phyloP scores from a whole-genome alignment of 2,888 invertebrate species.

The Drosophila planitibia region DNA sequence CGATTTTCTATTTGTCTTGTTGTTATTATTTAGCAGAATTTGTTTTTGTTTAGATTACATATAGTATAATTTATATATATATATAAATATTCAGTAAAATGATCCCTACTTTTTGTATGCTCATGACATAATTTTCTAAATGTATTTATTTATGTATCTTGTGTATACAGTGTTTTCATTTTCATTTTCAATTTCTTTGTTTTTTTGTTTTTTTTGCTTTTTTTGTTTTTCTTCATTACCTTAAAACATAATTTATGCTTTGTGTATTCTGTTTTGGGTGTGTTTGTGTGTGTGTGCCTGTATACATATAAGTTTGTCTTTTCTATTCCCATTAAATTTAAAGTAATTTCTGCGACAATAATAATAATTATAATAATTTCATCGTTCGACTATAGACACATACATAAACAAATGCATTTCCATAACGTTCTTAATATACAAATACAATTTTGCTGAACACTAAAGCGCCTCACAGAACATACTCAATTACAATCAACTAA shows the following conservation, averaged over 20 bases:
- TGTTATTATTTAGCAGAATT: slow-evolving; percentile 63
- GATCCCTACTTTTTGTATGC: slow-evolving; percentile 83
- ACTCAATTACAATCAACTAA: slow-evolving; percentile 52
- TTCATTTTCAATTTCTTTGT: slow-evolving; percentile 34
- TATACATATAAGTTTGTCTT: slow-evolving; percentile 42
- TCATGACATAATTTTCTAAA: slow-evolving; percentile 77
- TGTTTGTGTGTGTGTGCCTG: slow-evolving; percentile 22
- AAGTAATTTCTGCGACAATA: slow-evolving; percentile 78
- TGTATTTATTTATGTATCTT: slow-evolving; percentile 57
- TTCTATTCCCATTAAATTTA: slow-evolving; percentile 64
- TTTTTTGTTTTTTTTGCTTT: neutral
- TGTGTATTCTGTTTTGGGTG: slow-evolving; percentile 14
- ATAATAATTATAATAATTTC: slow-evolving; percentile 62
- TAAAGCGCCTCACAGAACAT: slow-evolving; percentile 68
- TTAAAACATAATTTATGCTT: slow-evolving; percentile 59
- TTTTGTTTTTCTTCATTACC: slow-evolving; percentile 38
- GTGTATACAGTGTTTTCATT: slow-evolving; percentile 51
- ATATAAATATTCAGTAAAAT: slow-evolving; percentile 75
- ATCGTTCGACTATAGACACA: slow-evolving; percentile 63
- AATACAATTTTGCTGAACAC: slow-evolving; percentile 72
- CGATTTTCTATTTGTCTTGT: slow-evolving; percentile 31
- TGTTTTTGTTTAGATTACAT: slow-evolving; percentile 56
- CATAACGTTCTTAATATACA: slow-evolving; percentile 56
- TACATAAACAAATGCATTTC: slow-evolving; percentile 69
- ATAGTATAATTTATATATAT: slow-evolving; percentile 54